Base-by-base conservation (phyloP, 2,797 vertebrate species). In the Crax fasciolata region DNA sequence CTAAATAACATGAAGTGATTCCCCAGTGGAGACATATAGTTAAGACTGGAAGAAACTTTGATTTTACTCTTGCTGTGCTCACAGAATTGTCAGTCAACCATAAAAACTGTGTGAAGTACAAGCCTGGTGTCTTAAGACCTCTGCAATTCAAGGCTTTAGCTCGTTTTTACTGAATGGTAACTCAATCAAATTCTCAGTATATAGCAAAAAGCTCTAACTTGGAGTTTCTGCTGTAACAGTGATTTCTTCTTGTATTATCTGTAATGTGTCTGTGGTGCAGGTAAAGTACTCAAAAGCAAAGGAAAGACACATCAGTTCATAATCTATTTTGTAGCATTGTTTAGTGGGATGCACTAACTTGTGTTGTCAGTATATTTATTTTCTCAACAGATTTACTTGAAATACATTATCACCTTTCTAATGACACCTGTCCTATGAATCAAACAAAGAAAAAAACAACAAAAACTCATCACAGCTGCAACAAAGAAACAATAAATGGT, bases 31-130 rank as follows among this genome's bases (percentile, higher is more conserved):
- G 11, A 44, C 0, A 0, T 41, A 9, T 24, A 85, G 28, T 24
- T 72, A 84, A 84, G 28, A n/a, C 49, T 91, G 66, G 67, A 87
- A 87, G 21, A 77, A 80, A 4, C 6, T 32, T 65, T 86, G 27
- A 0, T 16, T 46, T 88, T 68, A 6, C 7, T 2, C 8, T 35
- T 86, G 10, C 7, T 87, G 12, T 58, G 48, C 38, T 90, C 32
- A 61, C 35, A 78, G 77, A 51, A 1, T 17, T 63, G n/a, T 55
- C 32, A 38, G 0, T 83, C 57, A 52, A 6, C 49, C 12, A 16
- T 70, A 2, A 74, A 58, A 5, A 59, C 19, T 14, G 1, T 61
- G 4, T 46, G 39, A 66, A 78, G 70, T 58, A 84, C 54, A 91
- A 76, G 24, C 10, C 13, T 63, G 27, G 4, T 92, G 19, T 57